These are phyloP conservation scores for Halocaridina rubra DNA, from an alignment of 2,888 invertebrate genomes.

Conservation along the genomic window DNA sequence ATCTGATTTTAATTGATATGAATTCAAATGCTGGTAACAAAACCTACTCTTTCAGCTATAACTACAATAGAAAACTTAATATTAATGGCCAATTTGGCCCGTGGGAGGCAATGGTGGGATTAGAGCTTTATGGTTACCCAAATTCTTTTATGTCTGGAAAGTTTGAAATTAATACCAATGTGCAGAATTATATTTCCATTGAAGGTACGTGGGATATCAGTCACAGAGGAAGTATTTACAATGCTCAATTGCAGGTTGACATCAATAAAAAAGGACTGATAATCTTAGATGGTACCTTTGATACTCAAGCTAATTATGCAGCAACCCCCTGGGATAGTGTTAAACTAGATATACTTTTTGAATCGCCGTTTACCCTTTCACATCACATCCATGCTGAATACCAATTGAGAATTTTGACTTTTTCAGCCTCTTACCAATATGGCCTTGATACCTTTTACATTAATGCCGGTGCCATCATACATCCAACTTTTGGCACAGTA, in stretches of 20 bases:
- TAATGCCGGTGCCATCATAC: neutral
- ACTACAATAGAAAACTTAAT: neutral
- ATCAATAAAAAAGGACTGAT: neutral
- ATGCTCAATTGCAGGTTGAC: neutral
- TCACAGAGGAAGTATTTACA: neutral
- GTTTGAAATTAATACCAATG: constrained; percentile 20
- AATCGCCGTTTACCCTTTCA: constrained; percentile 32
- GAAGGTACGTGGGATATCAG: constrained; percentile 29
- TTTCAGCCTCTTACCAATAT: constrained; percentile 25
- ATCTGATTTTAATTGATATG: neutral
- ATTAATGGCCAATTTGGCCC: constrained; percentile 27
- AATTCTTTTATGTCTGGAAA: neutral
- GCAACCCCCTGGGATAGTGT: constrained; percentile 12
- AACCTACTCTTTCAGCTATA: constrained; percentile 22
- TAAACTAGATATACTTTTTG: constrained; percentile 11
- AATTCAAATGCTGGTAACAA: neutral
- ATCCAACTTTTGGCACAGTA: neutral
- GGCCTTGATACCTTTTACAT: constrained; percentile 39
- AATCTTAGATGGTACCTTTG: neutral
- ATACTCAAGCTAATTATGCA: neutral
- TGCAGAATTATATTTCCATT: neutral
- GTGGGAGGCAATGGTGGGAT: neutral
- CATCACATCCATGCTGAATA: constrained; percentile 36
- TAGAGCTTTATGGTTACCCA: neutral
- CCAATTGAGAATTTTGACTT: neutral